Conservation (phyloP, 2,888 invertebrate species). For the Cosmia pyralina region DNA sequence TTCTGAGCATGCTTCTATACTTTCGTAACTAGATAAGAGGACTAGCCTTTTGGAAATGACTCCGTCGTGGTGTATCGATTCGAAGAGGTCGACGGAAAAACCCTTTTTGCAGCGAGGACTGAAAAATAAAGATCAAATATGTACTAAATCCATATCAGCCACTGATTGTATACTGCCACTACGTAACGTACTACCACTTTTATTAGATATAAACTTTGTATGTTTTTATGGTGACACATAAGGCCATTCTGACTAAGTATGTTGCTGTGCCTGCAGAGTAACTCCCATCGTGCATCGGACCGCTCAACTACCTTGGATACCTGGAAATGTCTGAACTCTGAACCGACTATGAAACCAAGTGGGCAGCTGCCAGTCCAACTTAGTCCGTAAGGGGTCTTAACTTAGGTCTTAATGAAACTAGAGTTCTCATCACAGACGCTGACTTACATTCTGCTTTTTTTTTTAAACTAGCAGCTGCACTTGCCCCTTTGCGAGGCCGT, state of each 20-base stretch:
- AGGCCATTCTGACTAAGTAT: neutral
- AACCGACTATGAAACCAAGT: neutral
- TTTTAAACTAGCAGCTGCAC: neutral
- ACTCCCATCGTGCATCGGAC: neutral
- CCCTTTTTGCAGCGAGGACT: conserved; percentile 84
- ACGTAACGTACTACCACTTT: no score
- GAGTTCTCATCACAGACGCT: neutral
- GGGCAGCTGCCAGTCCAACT: neutral
- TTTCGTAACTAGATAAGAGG: conserved; percentile 76
- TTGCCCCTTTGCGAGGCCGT: neutral
- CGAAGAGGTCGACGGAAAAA: conserved; percentile 76
- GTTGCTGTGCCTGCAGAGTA: no score
- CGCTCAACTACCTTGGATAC: neutral
- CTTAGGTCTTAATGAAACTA: no score
- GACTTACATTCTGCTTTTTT: neutral
- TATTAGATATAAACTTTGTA: no score
- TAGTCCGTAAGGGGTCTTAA: neutral
- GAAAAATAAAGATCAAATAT: conserved; percentile 62
- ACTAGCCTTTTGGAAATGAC: conserved; percentile 76
- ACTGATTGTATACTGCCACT: no score
- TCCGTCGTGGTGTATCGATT: conserved; percentile 76
- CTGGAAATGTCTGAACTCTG: neutral
- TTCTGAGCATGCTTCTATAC: conserved; percentile 74
- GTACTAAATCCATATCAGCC: neutral
- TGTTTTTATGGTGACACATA: no score